Evolutionary conservation across 2,797 vertebrate species (phyloP).

Genomic region (Argentina silus): DNA sequence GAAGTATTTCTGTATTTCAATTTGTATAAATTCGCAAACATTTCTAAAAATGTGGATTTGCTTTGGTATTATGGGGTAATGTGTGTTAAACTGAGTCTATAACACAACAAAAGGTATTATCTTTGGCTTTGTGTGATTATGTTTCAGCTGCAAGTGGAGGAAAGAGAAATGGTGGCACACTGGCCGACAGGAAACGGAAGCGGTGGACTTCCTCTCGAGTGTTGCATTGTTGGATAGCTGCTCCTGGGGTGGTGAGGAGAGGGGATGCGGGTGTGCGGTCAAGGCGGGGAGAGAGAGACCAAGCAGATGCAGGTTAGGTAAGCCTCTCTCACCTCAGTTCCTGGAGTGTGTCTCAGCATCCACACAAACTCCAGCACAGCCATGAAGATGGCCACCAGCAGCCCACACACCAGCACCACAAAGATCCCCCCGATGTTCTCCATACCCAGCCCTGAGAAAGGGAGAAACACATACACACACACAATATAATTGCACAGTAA

Average conservation of each 20-base stretch:
- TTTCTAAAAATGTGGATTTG: no score
- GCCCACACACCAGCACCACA: constrained; percentile 97
- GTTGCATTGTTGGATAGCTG: constrained; percentile 43
- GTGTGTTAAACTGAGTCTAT: no score
- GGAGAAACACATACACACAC: constrained; percentile 6
- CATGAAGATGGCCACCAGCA: constrained; percentile 98
- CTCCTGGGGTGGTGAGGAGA: constrained; percentile 22
- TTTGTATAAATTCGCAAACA: no score
- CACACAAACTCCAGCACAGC: constrained; percentile 98
- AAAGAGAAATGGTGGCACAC: constrained; percentile 22
- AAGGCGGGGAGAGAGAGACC: constrained; percentile 65
- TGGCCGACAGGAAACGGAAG: constrained; percentile 25
- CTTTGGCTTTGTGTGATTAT: constrained; percentile 43
- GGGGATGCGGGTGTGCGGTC: constrained; percentile 15
- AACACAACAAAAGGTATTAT: constrained; percentile 25
- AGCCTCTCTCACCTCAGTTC: constrained; percentile 91
- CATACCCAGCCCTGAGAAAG: constrained; percentile 90
- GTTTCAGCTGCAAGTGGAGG: constrained; percentile 6
- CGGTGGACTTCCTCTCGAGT: constrained; percentile 37
- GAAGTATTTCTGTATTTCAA: no score
- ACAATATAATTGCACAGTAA: constrained; percentile 1
- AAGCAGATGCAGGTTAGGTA: constrained; percentile 80
- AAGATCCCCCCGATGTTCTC: constrained; percentile 99
- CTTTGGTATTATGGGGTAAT: no score
- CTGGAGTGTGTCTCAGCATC: constrained; percentile 92